Percentiles rank a stretch among this genome's conserved stretches.
Conservation (phyloP, 1,140 invertebrate species). For the Pantala flavescens region DNA sequence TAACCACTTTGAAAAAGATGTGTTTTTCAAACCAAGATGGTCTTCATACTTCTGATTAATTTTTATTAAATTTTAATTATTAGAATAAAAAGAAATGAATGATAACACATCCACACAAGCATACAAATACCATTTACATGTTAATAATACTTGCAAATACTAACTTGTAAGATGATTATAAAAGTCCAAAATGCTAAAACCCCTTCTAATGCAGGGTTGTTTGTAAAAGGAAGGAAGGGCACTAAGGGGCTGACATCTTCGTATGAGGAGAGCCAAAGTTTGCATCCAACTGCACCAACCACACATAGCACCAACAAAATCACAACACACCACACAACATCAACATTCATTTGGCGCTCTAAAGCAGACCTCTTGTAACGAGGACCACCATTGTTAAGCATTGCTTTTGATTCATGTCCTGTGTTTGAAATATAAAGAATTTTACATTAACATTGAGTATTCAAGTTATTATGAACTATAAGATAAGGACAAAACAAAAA, state of each 20-base stretch:
- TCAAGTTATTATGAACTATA: background rate
- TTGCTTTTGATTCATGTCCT: constrained; percentile 95
- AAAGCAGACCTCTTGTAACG: constrained; percentile 88
- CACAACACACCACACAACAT: constrained; percentile 93
- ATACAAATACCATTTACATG: too few species aligned
- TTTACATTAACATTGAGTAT: too few species aligned
- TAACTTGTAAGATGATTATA: constrained; percentile 85
- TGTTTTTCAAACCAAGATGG: too few species aligned
- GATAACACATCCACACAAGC: too few species aligned
- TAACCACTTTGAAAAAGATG: too few species aligned
- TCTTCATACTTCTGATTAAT: too few species aligned
- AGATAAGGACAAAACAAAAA: background rate
- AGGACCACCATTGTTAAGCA: constrained; percentile 94
- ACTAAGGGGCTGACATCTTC: constrained; percentile 34
- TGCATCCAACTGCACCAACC: constrained; percentile 79
- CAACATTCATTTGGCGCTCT: constrained; percentile 88
- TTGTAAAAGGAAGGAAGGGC: constrained; percentile 49
- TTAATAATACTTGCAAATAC: too few species aligned
- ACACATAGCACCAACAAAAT: constrained; percentile 84
- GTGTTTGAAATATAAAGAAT: constrained; percentile 19
- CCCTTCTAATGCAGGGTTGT: constrained; percentile 60
- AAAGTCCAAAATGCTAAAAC: constrained; percentile 90
- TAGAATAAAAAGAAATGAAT: too few species aligned
- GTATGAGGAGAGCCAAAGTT: constrained; percentile 64
- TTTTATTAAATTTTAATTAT: too few species aligned